Conservation (phyloP, 92 coral and sea anemone genomes). For the Zoanthus sansibaricus region DNA sequence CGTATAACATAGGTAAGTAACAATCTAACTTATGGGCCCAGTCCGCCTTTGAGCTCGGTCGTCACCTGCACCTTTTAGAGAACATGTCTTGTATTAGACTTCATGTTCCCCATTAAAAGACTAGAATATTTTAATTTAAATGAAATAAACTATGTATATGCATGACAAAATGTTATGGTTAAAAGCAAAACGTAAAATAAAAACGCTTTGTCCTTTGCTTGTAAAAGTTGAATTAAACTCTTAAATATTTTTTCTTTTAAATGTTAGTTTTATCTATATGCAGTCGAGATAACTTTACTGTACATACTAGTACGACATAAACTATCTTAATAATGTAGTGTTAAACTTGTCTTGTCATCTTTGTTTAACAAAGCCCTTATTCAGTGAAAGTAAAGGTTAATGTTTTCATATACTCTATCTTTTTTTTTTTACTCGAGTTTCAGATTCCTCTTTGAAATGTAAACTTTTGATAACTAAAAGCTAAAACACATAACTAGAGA, state of each 20-base stretch:
- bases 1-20: slow-evolving; percentile 76
- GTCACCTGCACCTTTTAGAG: not conserved
- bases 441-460: no score
- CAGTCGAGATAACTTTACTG: no score
- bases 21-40: slow-evolving; percentile 10
- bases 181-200: not conserved
- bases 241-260: not conserved
- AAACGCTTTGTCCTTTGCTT: not conserved
- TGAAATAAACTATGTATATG: no score
- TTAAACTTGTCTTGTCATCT: not conserved
- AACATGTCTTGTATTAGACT: not conserved
- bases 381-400: not conserved
- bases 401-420: no score
- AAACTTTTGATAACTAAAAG: not conserved
- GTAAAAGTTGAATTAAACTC: not conserved
- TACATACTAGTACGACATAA: not conserved
- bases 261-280: no score
- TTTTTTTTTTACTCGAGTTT: not conserved
- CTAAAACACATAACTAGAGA: no score
- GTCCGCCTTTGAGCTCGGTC: not conserved
- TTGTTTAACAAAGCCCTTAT: not conserved
- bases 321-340: not conserved
- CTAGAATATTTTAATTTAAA: no score
- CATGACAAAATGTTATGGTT: no score
- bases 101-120: no score